Evolutionary conservation across 2,113 vertebrate genomes (phyloP).

Genomic region (Dicerorhinus sumatrensis): DNA sequence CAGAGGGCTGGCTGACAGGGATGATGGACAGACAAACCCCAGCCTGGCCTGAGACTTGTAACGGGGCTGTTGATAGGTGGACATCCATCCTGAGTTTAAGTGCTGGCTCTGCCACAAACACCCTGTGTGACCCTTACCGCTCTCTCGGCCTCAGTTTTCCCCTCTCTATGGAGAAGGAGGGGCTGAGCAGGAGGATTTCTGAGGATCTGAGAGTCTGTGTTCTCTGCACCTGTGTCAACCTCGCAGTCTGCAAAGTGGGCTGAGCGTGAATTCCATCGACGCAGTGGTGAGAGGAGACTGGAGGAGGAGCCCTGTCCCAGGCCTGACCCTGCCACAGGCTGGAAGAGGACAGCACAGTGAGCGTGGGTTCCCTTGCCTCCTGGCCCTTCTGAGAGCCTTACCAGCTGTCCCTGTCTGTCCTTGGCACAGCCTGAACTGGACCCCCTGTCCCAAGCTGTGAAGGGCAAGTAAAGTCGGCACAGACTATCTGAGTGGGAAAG

Average conservation of each 20-base stretch:
- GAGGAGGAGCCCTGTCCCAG: background rate
- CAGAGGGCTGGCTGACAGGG: background rate
- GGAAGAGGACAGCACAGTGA: background rate
- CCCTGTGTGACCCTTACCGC: background rate
- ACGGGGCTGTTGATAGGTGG: background rate
- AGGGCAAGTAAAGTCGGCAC: background rate
- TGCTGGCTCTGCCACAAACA: background rate
- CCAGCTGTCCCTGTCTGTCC: constrained; percentile 26
- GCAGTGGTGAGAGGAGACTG: background rate
- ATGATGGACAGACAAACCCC: background rate
- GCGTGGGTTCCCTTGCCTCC: background rate
- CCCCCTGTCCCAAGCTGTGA: background rate
- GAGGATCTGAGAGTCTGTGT: background rate
- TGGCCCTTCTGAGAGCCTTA: background rate
- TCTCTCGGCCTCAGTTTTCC: background rate
- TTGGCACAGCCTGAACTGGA: background rate
- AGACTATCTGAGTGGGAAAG: background rate
- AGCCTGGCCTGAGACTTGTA: background rate
- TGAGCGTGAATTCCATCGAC: background rate
- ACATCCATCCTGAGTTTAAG: background rate
- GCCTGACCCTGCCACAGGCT: background rate
- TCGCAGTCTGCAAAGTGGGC: background rate
- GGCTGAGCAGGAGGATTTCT: background rate
- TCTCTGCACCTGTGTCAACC: background rate
- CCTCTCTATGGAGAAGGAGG: background rate